Conservation (phyloP, 2,888 invertebrate species). For the Nomada lathburiana region DNA sequence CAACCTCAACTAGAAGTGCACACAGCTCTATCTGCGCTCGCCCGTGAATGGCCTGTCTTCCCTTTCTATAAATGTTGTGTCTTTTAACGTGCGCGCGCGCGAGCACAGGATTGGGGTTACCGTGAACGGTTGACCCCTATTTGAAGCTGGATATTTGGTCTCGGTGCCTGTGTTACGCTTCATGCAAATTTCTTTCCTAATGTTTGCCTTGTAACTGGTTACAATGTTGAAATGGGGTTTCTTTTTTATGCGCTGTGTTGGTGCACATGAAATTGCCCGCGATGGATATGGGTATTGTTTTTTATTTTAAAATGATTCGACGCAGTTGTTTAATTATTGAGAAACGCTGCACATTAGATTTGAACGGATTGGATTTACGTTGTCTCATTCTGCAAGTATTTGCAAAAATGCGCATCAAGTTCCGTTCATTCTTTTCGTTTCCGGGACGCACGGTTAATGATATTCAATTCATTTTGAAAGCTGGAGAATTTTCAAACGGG, state of each 20-base stretch:
- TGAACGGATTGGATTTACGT: no score
- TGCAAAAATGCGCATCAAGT: no score
- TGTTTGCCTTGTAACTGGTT: background rate
- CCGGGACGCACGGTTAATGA: no score
- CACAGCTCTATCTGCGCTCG: slow-evolving; percentile 19
- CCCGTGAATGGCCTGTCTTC: slow-evolving; percentile 4
- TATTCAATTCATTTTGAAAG: no score
- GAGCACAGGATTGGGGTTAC: background rate
- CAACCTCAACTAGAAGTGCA: slow-evolving; percentile 35
- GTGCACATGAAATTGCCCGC: no score
- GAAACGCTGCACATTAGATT: no score
- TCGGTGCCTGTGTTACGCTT: slow-evolving; percentile 3
- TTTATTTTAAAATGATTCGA: no score
- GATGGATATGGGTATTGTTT: no score
- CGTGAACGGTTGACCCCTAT: slow-evolving; percentile 9
- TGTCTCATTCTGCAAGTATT: no score
- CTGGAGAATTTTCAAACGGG: no score
- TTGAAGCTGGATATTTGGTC: slow-evolving; percentile 14
- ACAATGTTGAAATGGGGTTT: background rate
- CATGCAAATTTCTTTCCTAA: background rate
- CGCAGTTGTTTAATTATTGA: no score
- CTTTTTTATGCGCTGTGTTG: background rate
- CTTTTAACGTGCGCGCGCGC: background rate
- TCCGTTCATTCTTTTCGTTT: no score
- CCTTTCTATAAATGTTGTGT: slow-evolving; percentile 15